These are phyloP conservation scores for Emys orbicularis DNA, from an alignment of 2,797 vertebrate genomes.

Conservation along the genomic window DNA sequence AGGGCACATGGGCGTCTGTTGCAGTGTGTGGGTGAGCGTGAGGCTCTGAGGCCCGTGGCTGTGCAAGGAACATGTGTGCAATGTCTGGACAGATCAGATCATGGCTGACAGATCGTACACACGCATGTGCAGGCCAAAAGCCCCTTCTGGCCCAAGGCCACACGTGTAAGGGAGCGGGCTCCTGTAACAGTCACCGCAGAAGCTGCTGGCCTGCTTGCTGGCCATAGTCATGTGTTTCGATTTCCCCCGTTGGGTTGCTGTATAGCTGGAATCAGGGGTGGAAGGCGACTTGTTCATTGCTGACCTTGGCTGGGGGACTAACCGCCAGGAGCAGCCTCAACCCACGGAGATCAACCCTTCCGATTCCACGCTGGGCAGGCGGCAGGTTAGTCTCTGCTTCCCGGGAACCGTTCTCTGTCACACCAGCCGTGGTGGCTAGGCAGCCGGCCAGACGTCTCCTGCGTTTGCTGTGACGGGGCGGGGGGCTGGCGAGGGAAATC, in stretches of 20 bases:
- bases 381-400: neutral
- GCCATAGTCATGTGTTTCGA: neutral
- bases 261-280: conserved; percentile 16
- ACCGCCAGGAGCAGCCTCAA: accelerated
- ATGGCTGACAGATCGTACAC: neutral
- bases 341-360: accelerated
- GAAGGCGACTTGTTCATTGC: neutral
- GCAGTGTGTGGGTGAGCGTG: neutral
- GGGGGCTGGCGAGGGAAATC: neutral
- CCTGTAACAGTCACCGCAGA: neutral
- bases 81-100: neutral
- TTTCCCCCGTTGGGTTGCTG: neutral
- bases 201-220: neutral
- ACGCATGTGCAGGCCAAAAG: neutral
- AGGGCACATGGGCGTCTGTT: neutral
- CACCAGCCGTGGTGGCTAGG: accelerated
- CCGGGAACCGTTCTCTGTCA: neutral
- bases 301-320: neutral
- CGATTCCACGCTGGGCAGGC: neutral
- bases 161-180: neutral
- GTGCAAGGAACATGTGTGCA: neutral
- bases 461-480: neutral
- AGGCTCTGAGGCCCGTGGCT: neutral
- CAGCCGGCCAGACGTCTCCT: neutral
- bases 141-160: neutral